Evolutionary conservation across 2,113 vertebrate species (phyloP), one percentile per base, ranked within the genome.

Genomic region (Pterocles gutturalis): DNA sequence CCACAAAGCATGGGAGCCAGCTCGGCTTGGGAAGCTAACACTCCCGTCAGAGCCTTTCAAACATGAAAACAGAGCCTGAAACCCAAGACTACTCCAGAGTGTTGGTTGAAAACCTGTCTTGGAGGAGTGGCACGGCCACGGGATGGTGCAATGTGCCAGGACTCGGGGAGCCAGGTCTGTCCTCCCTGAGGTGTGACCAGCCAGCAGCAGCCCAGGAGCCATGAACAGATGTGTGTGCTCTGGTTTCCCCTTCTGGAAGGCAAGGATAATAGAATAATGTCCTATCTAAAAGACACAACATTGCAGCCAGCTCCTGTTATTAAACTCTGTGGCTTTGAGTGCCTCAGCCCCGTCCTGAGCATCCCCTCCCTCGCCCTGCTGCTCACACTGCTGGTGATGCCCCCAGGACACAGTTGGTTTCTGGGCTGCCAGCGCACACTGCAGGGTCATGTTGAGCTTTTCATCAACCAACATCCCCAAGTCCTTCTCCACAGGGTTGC

Each of bases 71-170:
- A 61, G 26, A 85, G 28, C 34, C 53, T 66, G 26, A 72, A 90
- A 87, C 25, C 8, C 24, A n/a, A 17, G 28, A 69, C 20, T 12
- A 25, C 16, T 70, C 36, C 41, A 34, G 58, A 26, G 9, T 3
- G 9, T 5, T 76, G 45, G n/a, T 16, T 70, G 55, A 81, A 65
- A 89, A n/a, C 17, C 26, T 36, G 18, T 36, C 55, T 49, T 65
- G 28, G 36, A 70, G 67, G 43, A 84, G 12, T 0, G 2, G 7
- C 12, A 11, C 7, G 51, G 36, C 29, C 26, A n/a, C 0, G 1
- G 55, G 49, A 80, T 64, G 55, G 25, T 64, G 49, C n/a, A 6
- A 15, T 21, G 25, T 57, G 66, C 38, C 43, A 57, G 61, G 53
- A 17, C 14, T 67, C 19, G 19, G 38, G 31, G 55, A 73, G 20